Base-by-base conservation (phyloP, 1,140 invertebrate species). In the Ctenoplectra terminalis region DNA sequence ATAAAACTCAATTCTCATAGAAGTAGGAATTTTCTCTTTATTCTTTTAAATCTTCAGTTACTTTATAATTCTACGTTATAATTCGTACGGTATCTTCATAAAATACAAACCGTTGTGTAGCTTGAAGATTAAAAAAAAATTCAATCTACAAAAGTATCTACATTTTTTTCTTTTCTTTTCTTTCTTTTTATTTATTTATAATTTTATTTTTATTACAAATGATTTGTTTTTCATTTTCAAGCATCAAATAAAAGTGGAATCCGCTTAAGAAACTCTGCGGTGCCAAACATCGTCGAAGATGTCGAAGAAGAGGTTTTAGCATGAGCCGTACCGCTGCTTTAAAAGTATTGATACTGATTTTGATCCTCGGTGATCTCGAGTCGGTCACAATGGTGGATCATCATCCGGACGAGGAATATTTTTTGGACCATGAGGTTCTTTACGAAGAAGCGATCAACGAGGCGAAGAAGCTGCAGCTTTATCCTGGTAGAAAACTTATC, bases 311-410 rank as follows among this genome's bases (percentile, higher is more conserved):
- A 63, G 77, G 83, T 71, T 64, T 79, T 92, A 93, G 91, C 88
- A 93, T 93, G 92, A 91, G 82, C 90, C 75, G 81, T 84, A 79
- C 81, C 50, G 86, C 66, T 58, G 40, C 37, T 79, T 85, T 89
- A 79, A 81, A 71, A 74, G 75, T 90, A 26, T 73, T 90, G 29
- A 87, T 87, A 46, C 61, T 90, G 43, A 82, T 91, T 61, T 78
- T 91, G 79, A 89, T 90, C 67, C 71, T 92, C 56, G 86, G 84
- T 5, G 72, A 85, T 77, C 84, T 92, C 70, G 75, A 86, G 40
- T 92, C 92, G 54, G 81, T 92, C 31, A 92, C 90, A 26, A 85
- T 93, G 54, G 90, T 94, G 20, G 89, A 92, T 67, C 91, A 92
- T 54, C 91, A 91, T 74, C 54, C 86, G 0, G 89, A 92, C 29